These are phyloP conservation scores for Uloborus diversus DNA, from an alignment of 1,140 invertebrate species.

Conservation along the genomic window DNA sequence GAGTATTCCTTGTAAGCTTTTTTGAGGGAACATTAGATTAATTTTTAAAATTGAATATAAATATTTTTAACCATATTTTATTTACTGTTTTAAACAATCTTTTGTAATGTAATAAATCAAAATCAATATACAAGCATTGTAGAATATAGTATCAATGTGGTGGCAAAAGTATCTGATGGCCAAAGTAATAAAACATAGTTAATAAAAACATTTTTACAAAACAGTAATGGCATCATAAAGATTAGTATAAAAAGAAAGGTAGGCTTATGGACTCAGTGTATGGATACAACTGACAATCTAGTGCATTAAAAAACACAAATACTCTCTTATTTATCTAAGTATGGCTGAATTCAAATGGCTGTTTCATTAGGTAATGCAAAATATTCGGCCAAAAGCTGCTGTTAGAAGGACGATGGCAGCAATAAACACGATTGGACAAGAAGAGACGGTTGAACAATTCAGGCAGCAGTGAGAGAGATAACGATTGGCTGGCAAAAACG, in stretches of 20 bases:
- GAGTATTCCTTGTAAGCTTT: too few relatives aligned
- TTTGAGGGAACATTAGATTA: too few relatives aligned
- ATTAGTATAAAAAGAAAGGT: neutral
- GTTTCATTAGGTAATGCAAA: slow-evolving; percentile 39
- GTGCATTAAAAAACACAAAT: slow-evolving; percentile 42
- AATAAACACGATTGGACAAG: slow-evolving; percentile 50
- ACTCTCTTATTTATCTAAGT: slow-evolving; percentile 6
- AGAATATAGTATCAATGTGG: too few relatives aligned
- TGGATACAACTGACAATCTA: slow-evolving; percentile 7
- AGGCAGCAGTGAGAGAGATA: slow-evolving; percentile 35
- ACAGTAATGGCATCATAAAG: neutral
- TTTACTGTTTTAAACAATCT: too few relatives aligned
- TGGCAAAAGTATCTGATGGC: too few relatives aligned
- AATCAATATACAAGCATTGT: too few relatives aligned
- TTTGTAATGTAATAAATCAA: too few relatives aligned
- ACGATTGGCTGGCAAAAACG: slow-evolving; percentile 45
- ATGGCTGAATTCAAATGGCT: slow-evolving; percentile 45
- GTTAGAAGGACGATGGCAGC: slow-evolving; percentile 50
- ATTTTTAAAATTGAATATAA: too few relatives aligned
- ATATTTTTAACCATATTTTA: too few relatives aligned
- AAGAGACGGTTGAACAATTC: slow-evolving; percentile 51
- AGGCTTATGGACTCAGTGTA: neutral
- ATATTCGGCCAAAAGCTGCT: slow-evolving; percentile 52
- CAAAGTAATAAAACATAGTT: too few relatives aligned
- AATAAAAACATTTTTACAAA: slow-evolving; percentile 7